Evolutionary conservation across 2,888 invertebrate species (phyloP), one percentile per base, ranked within the genome.

Genomic region (Neoascia interrupta): DNA sequence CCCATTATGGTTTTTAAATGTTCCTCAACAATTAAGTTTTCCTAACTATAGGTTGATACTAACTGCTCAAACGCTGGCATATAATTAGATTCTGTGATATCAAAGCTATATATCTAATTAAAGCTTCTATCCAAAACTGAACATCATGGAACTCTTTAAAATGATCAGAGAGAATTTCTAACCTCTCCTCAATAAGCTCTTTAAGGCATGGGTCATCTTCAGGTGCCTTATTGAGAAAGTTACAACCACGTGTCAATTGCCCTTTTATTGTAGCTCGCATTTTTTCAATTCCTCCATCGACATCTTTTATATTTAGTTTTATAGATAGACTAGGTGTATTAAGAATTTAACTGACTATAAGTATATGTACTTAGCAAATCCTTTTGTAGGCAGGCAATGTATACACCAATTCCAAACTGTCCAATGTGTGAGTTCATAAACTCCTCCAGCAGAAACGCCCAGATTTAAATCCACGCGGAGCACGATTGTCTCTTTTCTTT

Each of bases 211-310:
- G 19, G 10, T 41, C 41, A 18, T 41, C 18, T n/a, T n/a, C 18
- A 18, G 41, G 41, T n/a, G 41, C 41, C 1, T 41, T 10, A 41
- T 18, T 19, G 11, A 41, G 18, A 19, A 41, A 41, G 10, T 41
- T 41, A 19, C 19, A 41, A 18, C 41, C 41, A 41, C 41, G 41
- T 41, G 41, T 41, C 19, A 41, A 19, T 10, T 41, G 41, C 19
- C 41, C 41, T 41, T 41, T 41, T 19, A 41, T 41, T 10, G 18
- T 41, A 41, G 41, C 41, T 19, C 41, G 18, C n/a, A 31, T 49
- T 15, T 10, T n/a, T 49, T 49, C 31, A 49, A 31, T 31, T 49
- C 49, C n/a, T 49, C 49, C n/a, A 49, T 18, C 18, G 28, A 26
- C 26, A 26, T 41, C 3, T 5, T 4, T n/a, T 3, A 19, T 19